A percentile compares a stretch with the other conserved stretches of the same genome.
Evolutionary conservation across 1,140 invertebrate species (phyloP).

Genomic region (Drosophila guanche): DNA sequence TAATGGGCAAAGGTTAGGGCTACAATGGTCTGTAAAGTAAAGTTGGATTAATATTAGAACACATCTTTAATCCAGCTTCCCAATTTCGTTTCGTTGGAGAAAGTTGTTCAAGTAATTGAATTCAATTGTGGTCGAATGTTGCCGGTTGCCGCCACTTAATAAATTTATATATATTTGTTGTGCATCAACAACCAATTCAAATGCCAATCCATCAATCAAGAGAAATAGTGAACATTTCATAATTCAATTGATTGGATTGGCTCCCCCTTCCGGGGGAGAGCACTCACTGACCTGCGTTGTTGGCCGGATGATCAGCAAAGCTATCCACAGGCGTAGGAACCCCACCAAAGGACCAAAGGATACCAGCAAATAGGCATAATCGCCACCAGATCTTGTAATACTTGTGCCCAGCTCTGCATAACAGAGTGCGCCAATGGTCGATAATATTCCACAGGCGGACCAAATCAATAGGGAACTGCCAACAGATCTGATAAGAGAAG

Average conservation of each 20-base stretch:
- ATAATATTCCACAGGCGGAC: constrained; percentile 89
- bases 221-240: constrained; percentile 34
- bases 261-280: neutral
- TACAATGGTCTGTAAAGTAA: constrained; percentile 88
- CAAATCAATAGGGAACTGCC: constrained; percentile 90
- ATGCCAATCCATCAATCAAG: constrained; percentile 31
- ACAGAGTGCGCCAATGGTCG: constrained; percentile 90
- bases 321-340: constrained; percentile 95
- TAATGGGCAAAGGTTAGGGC: constrained; percentile 92
- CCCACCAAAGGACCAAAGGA: constrained; percentile 95
- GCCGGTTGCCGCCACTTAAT: constrained; percentile 32
- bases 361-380: constrained; percentile 94
- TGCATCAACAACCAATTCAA: constrained; percentile 38
- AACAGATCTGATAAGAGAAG: constrained; percentile 85
- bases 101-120: constrained; percentile 44
- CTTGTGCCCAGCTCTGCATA: constrained; percentile 94
- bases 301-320: constrained; percentile 92
- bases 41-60: neutral
- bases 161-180: constrained; percentile 42
- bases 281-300: constrained; percentile 85
- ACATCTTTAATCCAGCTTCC: neutral
- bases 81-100: constrained; percentile 23
- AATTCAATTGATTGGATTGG: constrained; percentile 43
- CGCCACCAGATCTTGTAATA: constrained; percentile 92
- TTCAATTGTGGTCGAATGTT: constrained; percentile 54